phyloP scores from a whole-genome alignment of 2,797 vertebrate genomes.

The Coilia nasus region DNA sequence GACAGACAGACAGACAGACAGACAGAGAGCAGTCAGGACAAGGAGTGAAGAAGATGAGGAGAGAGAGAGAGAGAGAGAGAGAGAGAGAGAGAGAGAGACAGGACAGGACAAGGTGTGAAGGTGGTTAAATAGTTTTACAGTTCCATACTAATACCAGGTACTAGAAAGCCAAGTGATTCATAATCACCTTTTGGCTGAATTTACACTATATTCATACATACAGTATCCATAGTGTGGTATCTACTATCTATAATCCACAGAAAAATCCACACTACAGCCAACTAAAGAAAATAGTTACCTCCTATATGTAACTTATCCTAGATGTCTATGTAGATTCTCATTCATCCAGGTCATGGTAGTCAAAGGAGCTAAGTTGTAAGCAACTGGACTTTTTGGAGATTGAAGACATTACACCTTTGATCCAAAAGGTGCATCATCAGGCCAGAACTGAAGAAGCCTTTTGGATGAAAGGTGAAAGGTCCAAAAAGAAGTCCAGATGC shows the following conservation, averaged over 20 bases:
- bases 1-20: constrained; percentile 20
- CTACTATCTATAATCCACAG: neutral
- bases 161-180: constrained; percentile 36
- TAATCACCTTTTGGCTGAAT: constrained; percentile 24
- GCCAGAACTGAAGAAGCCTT: too few species aligned
- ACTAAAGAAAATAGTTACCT: neutral
- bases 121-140: constrained; percentile 77
- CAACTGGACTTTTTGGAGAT: too few species aligned
- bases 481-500: too few species aligned
- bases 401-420: too few species aligned
- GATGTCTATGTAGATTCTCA: too few species aligned
- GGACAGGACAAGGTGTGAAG: constrained; percentile 25
- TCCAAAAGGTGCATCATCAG: too few species aligned
- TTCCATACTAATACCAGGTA: constrained; percentile 63
- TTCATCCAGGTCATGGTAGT: too few species aligned
- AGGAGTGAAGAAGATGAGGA: constrained; percentile 2
- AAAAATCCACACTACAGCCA: neutral
- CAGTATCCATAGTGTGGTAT: neutral
- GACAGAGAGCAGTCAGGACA: neutral
- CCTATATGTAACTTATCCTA: too few species aligned
- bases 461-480: too few species aligned
- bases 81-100: constrained; percentile 1
- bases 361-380: too few species aligned
- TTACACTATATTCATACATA: neutral
- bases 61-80: constrained; percentile 8